Evolutionary conservation across 1,140 invertebrate species (phyloP).

Genomic region (Pararge aegeria): DNA sequence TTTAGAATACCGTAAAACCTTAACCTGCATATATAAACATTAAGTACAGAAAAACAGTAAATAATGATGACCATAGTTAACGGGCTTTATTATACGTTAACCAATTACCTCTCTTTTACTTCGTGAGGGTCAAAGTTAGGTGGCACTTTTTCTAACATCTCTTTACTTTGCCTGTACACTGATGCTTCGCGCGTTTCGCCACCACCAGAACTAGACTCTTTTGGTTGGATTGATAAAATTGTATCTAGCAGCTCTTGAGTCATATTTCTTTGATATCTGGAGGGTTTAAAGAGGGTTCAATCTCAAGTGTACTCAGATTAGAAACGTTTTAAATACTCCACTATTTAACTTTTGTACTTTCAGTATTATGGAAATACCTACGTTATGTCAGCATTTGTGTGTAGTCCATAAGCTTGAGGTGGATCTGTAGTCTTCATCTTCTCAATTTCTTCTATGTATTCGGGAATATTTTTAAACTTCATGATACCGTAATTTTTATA

Average conservation of each 20-base stretch:
- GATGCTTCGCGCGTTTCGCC: slow-evolving; percentile 94
- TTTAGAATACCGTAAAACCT: slow-evolving; percentile 55
- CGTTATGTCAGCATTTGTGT: slow-evolving; percentile 97
- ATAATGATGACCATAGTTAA: too few species aligned
- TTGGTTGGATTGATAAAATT: slow-evolving; percentile 97
- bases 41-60: too few species aligned
- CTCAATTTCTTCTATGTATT: slow-evolving; percentile 94
- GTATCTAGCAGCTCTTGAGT: slow-evolving; percentile 96
- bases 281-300: too few species aligned
- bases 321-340: too few species aligned
- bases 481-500: slow-evolving; percentile 93
- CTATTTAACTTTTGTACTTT: too few species aligned
- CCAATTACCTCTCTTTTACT: slow-evolving; percentile 88
- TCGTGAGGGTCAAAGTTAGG: slow-evolving; percentile 94
- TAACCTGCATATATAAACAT: slow-evolving; percentile 39
- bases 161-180: slow-evolving; percentile 93
- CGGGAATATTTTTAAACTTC: slow-evolving; percentile 87
- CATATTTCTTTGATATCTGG: slow-evolving; percentile 91
- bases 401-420: slow-evolving; percentile 97
- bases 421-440: slow-evolving; percentile 92
- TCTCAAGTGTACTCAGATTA: too few species aligned
- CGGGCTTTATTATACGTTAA: too few species aligned
- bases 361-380: slow-evolving; percentile 55
- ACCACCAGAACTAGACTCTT: slow-evolving; percentile 92
- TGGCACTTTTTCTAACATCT: slow-evolving; percentile 97